phyloP scores from a whole-genome alignment of 2,797 vertebrate species.

The Schizothorax lantsangensis region DNA sequence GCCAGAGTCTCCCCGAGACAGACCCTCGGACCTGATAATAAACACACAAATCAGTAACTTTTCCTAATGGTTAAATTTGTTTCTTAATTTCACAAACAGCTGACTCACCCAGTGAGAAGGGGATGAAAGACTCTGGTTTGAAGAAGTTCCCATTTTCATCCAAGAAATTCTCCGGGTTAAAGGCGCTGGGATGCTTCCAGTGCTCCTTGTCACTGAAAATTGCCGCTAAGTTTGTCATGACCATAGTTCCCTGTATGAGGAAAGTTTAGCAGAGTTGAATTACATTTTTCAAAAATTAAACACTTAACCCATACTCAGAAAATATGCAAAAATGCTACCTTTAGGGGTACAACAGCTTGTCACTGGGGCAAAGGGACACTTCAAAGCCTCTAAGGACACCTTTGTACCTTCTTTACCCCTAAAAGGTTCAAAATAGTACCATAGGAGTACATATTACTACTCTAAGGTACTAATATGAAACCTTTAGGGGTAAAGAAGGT shows the following conservation, averaged over 20 bases:
- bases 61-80: background rate
- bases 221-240: slow-evolving; percentile 40
- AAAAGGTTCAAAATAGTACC: background rate
- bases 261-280: background rate
- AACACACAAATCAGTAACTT: background rate
- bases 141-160: slow-evolving; percentile 55
- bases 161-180: slow-evolving; percentile 59
- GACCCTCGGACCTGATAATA: slow-evolving; percentile 48
- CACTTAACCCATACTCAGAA: background rate
- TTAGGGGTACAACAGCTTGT: background rate
- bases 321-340: background rate
- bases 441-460: no score
- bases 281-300: background rate
- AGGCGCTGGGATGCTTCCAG: slow-evolving; percentile 58
- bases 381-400: no score
- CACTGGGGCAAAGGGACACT: background rate
- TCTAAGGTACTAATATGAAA: no score
- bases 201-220: slow-evolving; percentile 51
- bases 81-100: background rate
- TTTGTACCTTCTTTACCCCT: no score
- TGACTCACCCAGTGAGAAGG: slow-evolving; percentile 49
- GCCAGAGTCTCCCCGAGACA: slow-evolving; percentile 58
- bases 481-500: no score
- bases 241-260: slow-evolving; percentile 44
- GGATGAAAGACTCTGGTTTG: slow-evolving; percentile 46